Evolutionary conservation across 92 coral and sea anemone species (phyloP).

Genomic region (Porites lobata): DNA sequence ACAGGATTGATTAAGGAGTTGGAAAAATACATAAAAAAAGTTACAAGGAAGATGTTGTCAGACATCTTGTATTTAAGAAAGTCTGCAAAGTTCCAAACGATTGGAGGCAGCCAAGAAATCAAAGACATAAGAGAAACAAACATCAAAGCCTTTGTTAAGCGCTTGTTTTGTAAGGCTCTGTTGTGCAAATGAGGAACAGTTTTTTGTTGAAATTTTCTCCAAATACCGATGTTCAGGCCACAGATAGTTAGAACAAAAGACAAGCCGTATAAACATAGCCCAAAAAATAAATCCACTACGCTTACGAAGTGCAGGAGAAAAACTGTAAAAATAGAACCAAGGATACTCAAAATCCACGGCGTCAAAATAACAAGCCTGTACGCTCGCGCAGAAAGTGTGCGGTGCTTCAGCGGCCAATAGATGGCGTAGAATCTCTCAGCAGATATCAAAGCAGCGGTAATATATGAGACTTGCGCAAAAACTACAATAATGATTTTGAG

Average conservation of each 20-base stretch:
- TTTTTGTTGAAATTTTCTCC: slow-evolving; percentile 15
- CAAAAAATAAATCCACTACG: background rate
- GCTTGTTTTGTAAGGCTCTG: slow-evolving; percentile 10
- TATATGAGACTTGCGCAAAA: background rate
- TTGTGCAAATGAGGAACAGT: background rate
- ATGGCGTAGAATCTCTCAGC: background rate
- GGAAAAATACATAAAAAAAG: background rate
- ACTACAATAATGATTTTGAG: background rate
- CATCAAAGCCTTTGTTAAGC: slow-evolving; percentile 10
- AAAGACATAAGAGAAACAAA: background rate
- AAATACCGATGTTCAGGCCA: slow-evolving; percentile 8
- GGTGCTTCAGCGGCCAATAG: slow-evolving; percentile 12
- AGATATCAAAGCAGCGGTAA: background rate
- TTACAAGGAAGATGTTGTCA: background rate
- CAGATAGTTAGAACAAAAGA: background rate
- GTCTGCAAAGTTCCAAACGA: background rate
- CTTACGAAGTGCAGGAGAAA: background rate
- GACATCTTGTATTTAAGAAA: background rate
- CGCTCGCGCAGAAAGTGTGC: background rate
- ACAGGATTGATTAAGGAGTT: slow-evolving; percentile 10
- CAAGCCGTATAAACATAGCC: background rate
- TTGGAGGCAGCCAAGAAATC: background rate
- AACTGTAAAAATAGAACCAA: background rate
- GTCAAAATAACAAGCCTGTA: background rate
- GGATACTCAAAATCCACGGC: background rate